Evolutionary conservation across 2,888 invertebrate species (phyloP).

Genomic region (Heliconius aoede): DNA sequence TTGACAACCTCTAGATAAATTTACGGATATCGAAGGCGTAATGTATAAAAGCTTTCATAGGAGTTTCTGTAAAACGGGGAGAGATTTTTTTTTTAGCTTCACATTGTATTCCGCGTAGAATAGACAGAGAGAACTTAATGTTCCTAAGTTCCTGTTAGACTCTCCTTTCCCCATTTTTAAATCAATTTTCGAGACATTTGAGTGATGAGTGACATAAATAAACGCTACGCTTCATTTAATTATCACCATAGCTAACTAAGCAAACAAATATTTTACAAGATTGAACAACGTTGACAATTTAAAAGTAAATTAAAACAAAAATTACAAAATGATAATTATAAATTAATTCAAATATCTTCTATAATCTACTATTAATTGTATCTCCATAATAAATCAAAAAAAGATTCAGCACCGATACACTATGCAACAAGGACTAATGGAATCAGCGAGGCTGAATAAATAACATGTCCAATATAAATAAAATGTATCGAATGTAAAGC

Average conservation of each 20-base stretch:
- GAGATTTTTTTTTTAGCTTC: background rate
- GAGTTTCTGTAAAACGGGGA: background rate
- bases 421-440: constrained; percentile 20
- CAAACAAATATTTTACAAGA: no score
- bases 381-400: background rate
- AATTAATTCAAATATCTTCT: background rate
- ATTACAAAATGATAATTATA: background rate
- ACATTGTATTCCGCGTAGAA: background rate
- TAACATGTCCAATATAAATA: constrained; percentile 18
- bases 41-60: constrained; percentile 18
- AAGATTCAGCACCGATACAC: background rate
- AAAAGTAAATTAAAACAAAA: no score
- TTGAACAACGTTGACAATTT: no score
- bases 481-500: constrained; percentile 19
- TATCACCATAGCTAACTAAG: no score
- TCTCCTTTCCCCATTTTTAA: no score
- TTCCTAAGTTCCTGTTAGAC: no score
- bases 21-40: constrained; percentile 19
- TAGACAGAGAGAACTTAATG: no score
- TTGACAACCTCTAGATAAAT: constrained; percentile 29
- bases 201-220: no score
- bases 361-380: background rate
- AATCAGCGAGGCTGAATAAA: constrained; percentile 21
- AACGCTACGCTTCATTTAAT: no score
- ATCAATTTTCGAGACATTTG: no score